Conservation (phyloP, 2,888 invertebrate genomes). For the Drosophila diplacantha region DNA sequence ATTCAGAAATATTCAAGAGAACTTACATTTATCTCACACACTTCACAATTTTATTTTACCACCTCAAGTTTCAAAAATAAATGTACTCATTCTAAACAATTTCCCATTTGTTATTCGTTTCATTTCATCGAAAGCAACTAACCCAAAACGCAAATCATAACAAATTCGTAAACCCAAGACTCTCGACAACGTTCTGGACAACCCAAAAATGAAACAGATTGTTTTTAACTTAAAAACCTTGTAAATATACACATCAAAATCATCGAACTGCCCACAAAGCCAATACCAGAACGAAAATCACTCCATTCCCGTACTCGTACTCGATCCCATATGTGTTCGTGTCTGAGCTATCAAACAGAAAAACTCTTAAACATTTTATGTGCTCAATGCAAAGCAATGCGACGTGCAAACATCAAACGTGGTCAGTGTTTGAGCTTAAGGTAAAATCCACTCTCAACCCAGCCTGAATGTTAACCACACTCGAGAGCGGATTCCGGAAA, state of each 20-base stretch:
- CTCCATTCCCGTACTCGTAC: slow-evolving; percentile 27
- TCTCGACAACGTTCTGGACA: slow-evolving; percentile 32
- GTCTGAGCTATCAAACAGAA: slow-evolving; percentile 56
- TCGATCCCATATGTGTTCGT: slow-evolving; percentile 60
- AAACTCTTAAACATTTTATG: slow-evolving; percentile 59
- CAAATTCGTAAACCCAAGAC: slow-evolving; percentile 23
- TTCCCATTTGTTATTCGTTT: slow-evolving; percentile 40
- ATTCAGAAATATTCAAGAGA: neutral
- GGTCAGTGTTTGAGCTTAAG: slow-evolving; percentile 75
- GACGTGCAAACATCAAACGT: slow-evolving; percentile 74
- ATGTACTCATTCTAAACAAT: slow-evolving; percentile 22
- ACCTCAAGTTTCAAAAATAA: neutral
- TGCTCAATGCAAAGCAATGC: slow-evolving; percentile 73
- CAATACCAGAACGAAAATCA: slow-evolving; percentile 30
- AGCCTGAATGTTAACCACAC: slow-evolving; percentile 8
- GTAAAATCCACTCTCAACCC: slow-evolving; percentile 56
- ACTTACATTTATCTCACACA: neutral
- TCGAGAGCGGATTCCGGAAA: neutral
- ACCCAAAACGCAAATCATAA: slow-evolving; percentile 33
- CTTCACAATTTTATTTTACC: neutral
- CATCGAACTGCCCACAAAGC: slow-evolving; percentile 3
- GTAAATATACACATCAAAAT: slow-evolving; percentile 31
- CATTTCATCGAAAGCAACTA: slow-evolving; percentile 40
- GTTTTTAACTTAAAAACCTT: slow-evolving; percentile 5
- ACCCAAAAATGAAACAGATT: neutral